Conservation (phyloP, 2,797 vertebrate genomes). For the Crax fasciolata region DNA sequence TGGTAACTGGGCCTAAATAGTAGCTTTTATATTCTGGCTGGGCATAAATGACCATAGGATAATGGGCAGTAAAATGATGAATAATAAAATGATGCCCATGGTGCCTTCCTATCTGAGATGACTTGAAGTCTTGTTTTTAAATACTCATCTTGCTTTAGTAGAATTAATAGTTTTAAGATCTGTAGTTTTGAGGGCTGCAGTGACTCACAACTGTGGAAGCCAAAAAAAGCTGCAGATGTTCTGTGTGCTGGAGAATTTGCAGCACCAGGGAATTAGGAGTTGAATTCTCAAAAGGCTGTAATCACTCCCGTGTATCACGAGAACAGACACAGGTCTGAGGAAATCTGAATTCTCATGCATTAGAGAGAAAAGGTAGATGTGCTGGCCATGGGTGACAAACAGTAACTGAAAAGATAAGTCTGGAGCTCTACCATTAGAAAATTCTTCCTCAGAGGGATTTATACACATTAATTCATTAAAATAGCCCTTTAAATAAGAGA, state of each 20-base stretch:
- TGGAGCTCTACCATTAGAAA: neutral
- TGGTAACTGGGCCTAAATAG: constrained; percentile 26
- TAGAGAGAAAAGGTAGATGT: neutral
- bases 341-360: neutral
- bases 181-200: neutral
- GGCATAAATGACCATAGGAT: neutral
- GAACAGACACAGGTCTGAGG: neutral
- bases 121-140: constrained; percentile 1
- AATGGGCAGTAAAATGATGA: constrained; percentile 1
- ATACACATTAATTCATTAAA: neutral
- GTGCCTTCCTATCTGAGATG: constrained; percentile 22
- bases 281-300: neutral
- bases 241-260: neutral
- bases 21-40: constrained; percentile 26
- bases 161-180: neutral
- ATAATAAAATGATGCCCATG: neutral
- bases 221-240: neutral
- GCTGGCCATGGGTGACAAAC: neutral
- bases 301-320: neutral
- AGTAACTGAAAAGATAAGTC: neutral
- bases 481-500: neutral
- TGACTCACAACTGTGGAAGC: neutral
- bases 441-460: neutral
- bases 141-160: neutral
- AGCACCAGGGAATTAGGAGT: neutral